Conservation (phyloP, 2,888 invertebrate species). For the Cremastinae sp. region DNA sequence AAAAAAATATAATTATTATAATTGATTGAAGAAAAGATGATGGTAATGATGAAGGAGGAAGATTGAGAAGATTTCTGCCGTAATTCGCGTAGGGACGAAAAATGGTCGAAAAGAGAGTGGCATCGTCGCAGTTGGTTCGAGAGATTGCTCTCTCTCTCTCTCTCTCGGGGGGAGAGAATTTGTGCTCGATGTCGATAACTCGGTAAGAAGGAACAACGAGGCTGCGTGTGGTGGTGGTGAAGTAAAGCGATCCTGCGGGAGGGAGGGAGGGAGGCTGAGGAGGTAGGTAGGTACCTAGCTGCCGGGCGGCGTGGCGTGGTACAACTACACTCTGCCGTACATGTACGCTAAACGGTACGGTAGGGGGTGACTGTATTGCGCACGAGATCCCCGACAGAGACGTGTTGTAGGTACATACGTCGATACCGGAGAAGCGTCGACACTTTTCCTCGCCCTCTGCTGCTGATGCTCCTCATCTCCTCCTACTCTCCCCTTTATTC, state of each 20-base stretch:
- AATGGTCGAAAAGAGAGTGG: constrained; percentile 18
- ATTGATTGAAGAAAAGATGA: no score
- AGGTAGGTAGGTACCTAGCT: constrained; percentile 22
- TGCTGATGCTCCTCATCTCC: no score
- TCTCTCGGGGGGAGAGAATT: constrained; percentile 54
- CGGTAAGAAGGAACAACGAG: constrained; percentile 75
- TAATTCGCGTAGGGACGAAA: no score
- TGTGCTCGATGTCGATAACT: constrained; percentile 77
- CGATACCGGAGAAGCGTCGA: constrained; percentile 23
- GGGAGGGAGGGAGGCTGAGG: constrained; percentile 9
- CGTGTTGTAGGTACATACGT: no score
- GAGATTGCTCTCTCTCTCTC: no score
- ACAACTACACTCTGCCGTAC: no score
- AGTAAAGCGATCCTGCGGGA: background rate
- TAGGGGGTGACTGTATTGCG: constrained; percentile 54
- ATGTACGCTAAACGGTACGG: constrained; percentile 35
- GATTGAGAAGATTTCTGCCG: no score
- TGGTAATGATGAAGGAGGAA: no score
- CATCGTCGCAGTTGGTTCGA: background rate
- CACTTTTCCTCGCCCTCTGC: constrained; percentile 14
- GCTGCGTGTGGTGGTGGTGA: background rate
- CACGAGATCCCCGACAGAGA: constrained; percentile 30
- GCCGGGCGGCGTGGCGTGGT: no score
- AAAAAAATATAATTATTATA: no score
- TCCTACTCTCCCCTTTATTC: constrained; percentile 13